Percentiles rank a stretch among this genome's conserved stretches.
These are phyloP conservation scores for Philhelius pedissequus DNA, from an alignment of 2,888 invertebrate species.

Conservation along the genomic window DNA sequence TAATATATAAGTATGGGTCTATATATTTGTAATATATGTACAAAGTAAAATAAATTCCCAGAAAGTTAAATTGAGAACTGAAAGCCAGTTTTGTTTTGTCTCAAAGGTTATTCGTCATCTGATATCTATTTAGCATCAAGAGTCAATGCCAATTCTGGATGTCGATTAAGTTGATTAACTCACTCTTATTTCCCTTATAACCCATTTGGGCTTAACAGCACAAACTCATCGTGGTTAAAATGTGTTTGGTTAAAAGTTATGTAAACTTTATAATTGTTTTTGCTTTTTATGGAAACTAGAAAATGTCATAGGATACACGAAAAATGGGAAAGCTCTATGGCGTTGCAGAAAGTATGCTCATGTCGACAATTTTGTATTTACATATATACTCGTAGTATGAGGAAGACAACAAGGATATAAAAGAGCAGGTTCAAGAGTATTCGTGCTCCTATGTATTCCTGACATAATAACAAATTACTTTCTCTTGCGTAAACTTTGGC, in stretches of 20 bases:
- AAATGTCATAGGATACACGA: background rate
- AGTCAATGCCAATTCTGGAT: background rate
- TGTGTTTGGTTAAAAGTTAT: conserved; percentile 22
- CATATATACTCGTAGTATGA: no score
- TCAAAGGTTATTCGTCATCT: background rate
- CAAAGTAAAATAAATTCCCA: background rate
- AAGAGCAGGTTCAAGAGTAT: background rate
- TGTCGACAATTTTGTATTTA: background rate
- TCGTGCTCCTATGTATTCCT: background rate
- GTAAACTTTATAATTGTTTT: conserved; percentile 36
- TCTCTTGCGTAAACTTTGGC: background rate
- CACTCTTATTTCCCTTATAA: background rate
- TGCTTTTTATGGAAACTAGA: background rate
- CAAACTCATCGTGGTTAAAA: background rate
- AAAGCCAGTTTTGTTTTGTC: background rate
- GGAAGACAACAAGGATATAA: background rate
- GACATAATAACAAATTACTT: background rate
- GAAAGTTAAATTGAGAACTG: background rate
- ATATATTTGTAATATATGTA: no score
- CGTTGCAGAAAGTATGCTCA: background rate
- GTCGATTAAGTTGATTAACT: background rate
- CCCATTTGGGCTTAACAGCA: background rate
- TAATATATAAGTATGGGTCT: no score
- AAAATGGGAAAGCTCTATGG: background rate
- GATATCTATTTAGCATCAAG: background rate